A percentile compares a stretch with the other conserved stretches of the same genome.
Conservation (phyloP, 92 coral and sea anemone species). For the Nematostella vectensis region DNA sequence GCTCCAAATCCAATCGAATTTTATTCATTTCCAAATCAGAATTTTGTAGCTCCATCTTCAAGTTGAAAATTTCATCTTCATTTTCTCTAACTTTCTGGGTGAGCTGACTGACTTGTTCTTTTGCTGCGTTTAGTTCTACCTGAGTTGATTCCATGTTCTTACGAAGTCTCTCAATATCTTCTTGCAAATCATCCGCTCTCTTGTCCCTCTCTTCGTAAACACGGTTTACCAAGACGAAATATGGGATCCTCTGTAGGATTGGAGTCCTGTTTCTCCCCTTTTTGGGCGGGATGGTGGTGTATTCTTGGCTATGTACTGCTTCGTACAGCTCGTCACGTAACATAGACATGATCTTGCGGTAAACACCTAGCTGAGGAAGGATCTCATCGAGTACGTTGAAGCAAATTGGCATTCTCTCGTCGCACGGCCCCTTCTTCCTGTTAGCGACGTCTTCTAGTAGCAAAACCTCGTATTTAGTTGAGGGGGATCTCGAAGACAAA, state of each 20-base stretch:
- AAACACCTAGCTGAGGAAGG: slow-evolving; percentile 70
- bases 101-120: slow-evolving; percentile 30
- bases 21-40: slow-evolving; percentile 48
- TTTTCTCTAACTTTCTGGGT: slow-evolving; percentile 47
- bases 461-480: slow-evolving; percentile 83
- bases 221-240: slow-evolving; percentile 79
- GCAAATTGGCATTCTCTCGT: slow-evolving; percentile 68
- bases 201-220: slow-evolving; percentile 70
- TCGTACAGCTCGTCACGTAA: slow-evolving; percentile 85
- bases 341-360: slow-evolving; percentile 73
- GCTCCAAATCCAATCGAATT: slow-evolving; percentile 38
- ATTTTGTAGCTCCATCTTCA: slow-evolving; percentile 64
- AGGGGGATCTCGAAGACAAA: slow-evolving; percentile 79
- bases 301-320: slow-evolving; percentile 85
- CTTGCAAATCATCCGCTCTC: slow-evolving; percentile 61
- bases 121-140: slow-evolving; percentile 24
- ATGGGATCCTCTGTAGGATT: slow-evolving; percentile 70
- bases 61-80: slow-evolving; percentile 49
- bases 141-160: slow-evolving; percentile 31
- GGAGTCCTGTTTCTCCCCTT: slow-evolving; percentile 48
- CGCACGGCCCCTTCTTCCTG: slow-evolving; percentile 51
- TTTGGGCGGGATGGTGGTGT: slow-evolving; percentile 68
- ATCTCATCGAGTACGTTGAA: slow-evolving; percentile 86
- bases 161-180: slow-evolving; percentile 39
- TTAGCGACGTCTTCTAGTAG: slow-evolving; percentile 69